These are phyloP conservation scores for Sinodicranocentrus sp. DNA, from an alignment of 2,888 invertebrate genomes.

Conservation along the genomic window DNA sequence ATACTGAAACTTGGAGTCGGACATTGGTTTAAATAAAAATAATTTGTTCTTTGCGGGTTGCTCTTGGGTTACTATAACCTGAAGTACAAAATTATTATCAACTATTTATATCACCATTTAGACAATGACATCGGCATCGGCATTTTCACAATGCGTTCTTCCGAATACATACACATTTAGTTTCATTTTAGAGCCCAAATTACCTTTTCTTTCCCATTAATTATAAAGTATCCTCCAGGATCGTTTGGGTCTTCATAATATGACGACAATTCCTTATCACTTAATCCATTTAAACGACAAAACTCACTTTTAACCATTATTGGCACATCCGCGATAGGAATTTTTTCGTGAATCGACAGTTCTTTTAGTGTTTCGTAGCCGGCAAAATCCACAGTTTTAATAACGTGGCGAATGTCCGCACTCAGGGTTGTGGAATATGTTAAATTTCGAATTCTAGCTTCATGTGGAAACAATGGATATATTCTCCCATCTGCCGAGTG, in stretches of 20 bases:
- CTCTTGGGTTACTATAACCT: slow-evolving; percentile 83
- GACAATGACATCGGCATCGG: too few relatives aligned
- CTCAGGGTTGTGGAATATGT: slow-evolving; percentile 82
- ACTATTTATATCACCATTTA: too few relatives aligned
- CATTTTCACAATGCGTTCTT: too few relatives aligned
- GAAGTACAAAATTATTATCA: slow-evolving; percentile 3
- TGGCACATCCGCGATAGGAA: slow-evolving; percentile 80
- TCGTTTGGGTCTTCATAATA: slow-evolving; percentile 83
- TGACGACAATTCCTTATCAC: slow-evolving; percentile 79
- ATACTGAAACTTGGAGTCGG: slow-evolving; percentile 82
- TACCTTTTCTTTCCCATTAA: slow-evolving; percentile 83
- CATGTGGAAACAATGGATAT: slow-evolving; percentile 81
- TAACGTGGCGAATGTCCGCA: slow-evolving; percentile 82
- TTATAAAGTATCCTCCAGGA: slow-evolving; percentile 83
- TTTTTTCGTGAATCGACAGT: neutral
- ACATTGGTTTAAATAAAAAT: slow-evolving; percentile 82
- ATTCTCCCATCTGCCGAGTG: slow-evolving; percentile 30
- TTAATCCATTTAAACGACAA: slow-evolving; percentile 81
- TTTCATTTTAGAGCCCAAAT: too few relatives aligned
- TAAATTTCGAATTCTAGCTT: slow-evolving; percentile 82
- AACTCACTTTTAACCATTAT: slow-evolving; percentile 83
- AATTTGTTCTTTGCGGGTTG: slow-evolving; percentile 84
- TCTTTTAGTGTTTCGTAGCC: slow-evolving; percentile 77
- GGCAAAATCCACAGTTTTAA: slow-evolving; percentile 81
- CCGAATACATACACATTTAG: too few relatives aligned